Base-by-base conservation (phyloP, 2,888 invertebrate species). In the Diloba caeruleocephala region DNA sequence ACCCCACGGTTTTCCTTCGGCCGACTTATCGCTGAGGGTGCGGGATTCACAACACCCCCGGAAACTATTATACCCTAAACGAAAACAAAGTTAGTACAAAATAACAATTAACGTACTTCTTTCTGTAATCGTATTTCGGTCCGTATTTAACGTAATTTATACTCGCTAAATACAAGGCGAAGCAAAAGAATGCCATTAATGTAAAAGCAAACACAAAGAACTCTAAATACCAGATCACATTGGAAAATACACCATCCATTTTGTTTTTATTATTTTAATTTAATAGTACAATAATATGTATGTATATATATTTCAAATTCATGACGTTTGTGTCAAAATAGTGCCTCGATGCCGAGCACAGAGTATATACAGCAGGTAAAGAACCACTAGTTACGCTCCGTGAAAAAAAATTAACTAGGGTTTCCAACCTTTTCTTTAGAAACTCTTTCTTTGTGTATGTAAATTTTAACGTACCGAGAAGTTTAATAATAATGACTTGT, bases 211-310 rank as follows among this genome's bases (percentile, higher is more conserved):
- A 90, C 1, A 82, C 84, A 17, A 87, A 57, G 50, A 92, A 90
- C 50, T 92, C 92, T 21, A 92, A 71, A 64, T 90, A 92, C 92
- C 92, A 92, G 1, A 91, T 66, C 2, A 77, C 63, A 53, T 78
- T 86, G 0, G 90, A 85, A 50, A 85, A 89, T 42, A 81, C 52
- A 4, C 79, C 79, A 45, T 79, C 74, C 87, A 86, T 84, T 65
- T 60, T 75, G 23, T 13, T 31, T 12, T 21, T 36, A 36, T 26
- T 12, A 29, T 17, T 6, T 28, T 19, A 13, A 15, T 33, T 26
- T 1, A 25, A 6, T 7, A n/a, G 8, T 10, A n/a, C n/a, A n/a
- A n/a, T n/a, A n/a, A n/a, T n/a, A 14, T 36, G 12, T 32, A 32
- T 10, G 4, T 51, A 29, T 13, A 37, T 17, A 17, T 1, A 26